Conservation (phyloP, 2,888 invertebrate genomes). For the Rhamnusium bicolor region DNA sequence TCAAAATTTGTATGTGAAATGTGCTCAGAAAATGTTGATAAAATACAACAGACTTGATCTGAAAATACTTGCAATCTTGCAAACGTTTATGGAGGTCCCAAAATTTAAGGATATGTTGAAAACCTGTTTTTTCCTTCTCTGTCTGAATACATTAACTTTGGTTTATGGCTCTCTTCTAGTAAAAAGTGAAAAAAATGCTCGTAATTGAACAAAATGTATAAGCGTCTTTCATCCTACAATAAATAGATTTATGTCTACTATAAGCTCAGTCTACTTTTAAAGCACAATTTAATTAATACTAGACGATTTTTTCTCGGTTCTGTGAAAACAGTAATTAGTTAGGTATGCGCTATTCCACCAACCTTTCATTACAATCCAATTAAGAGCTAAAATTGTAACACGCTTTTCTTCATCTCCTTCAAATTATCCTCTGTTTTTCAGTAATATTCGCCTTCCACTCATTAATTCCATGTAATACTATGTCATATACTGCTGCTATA, state of each 20-base stretch:
- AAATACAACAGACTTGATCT: too few relatives aligned
- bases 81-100: too few relatives aligned
- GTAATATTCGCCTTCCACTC: neutral
- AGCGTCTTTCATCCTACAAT: neutral
- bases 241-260: neutral
- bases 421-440: neutral
- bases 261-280: neutral
- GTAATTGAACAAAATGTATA: too few relatives aligned
- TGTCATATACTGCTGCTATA: neutral
- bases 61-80: too few relatives aligned
- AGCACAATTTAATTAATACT: neutral
- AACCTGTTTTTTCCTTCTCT: too few relatives aligned
- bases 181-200: too few relatives aligned
- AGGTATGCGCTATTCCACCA: neutral
- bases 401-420: neutral
- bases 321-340: conserved; percentile 19
- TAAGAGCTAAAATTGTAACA: neutral
- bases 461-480: neutral
- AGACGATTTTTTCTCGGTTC: neutral
- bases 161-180: too few relatives aligned
- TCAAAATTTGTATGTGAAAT: too few relatives aligned
- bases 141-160: too few relatives aligned
- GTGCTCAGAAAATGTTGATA: too few relatives aligned
- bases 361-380: conserved; percentile 5
- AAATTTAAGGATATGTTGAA: too few relatives aligned